phyloP scores from a whole-genome alignment of 2,888 invertebrate species.

The Caenorhabditis japonica region DNA sequence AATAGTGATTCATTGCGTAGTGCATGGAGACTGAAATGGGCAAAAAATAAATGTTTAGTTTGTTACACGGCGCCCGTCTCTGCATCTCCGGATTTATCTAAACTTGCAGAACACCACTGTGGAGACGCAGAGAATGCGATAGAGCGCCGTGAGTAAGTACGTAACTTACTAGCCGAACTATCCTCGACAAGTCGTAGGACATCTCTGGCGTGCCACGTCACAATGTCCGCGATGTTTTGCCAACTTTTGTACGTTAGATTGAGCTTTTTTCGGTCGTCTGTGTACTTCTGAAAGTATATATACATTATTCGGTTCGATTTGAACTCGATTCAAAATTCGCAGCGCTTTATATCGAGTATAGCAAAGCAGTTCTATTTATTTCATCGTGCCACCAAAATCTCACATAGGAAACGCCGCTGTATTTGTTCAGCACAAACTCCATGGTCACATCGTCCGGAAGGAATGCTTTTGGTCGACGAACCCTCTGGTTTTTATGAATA shows the following conservation, averaged over 20 bases:
- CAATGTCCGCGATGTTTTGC: constrained; percentile 42
- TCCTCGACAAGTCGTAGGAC: constrained; percentile 28
- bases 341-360: background rate
- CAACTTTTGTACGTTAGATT: constrained; percentile 34
- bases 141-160: no score
- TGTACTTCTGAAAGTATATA: constrained; percentile 28
- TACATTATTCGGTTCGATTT: no score
- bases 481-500: constrained; percentile 8
- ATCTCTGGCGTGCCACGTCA: constrained; percentile 40
- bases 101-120: no score
- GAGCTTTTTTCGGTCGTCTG: constrained; percentile 21
- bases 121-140: no score
- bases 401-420: constrained; percentile 40
- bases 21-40: constrained; percentile 47
- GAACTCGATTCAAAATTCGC: no score
- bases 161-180: constrained; percentile 25
- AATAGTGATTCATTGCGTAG: constrained; percentile 22
- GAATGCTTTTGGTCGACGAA: constrained; percentile 29
- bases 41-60: background rate
- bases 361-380: no score
- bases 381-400: no score
- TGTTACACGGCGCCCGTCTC: background rate
- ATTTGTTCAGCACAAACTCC: constrained; percentile 28
- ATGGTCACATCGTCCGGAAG: constrained; percentile 26
- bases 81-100: no score